Percentiles rank a stretch among this genome's conserved stretches.
These are phyloP conservation scores for Melipona quadrifasciata DNA, from an alignment of 1,140 invertebrate genomes.

Conservation along the genomic window DNA sequence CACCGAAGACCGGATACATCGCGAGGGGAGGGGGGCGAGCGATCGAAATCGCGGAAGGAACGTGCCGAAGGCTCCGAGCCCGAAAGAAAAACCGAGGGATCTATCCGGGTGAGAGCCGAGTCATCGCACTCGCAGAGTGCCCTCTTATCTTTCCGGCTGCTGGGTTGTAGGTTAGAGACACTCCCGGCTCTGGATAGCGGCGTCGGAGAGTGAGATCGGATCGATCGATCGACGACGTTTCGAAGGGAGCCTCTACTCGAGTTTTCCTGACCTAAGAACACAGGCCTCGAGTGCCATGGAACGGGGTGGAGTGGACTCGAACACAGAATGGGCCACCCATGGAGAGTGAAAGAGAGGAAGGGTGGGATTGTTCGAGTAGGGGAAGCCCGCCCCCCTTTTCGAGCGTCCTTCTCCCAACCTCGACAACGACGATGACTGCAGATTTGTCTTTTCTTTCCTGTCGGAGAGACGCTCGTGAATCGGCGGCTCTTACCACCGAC, in stretches of 20 bases:
- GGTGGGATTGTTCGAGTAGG: constrained; percentile 36
- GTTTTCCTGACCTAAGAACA: constrained; percentile 79
- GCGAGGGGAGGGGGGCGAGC: background rate
- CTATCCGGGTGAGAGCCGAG: constrained; percentile 17
- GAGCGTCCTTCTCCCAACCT: constrained; percentile 15
- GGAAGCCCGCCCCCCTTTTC: constrained; percentile 59
- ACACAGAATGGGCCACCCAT: constrained; percentile 34
- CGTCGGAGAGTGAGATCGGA: constrained; percentile 61
- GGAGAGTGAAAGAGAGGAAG: constrained; percentile 31
- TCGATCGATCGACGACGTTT: constrained; percentile 72
- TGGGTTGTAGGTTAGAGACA: constrained; percentile 34
- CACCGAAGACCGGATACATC: too few relatives aligned
- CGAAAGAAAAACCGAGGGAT: constrained; percentile 42
- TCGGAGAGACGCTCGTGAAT: background rate
- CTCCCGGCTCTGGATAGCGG: constrained; percentile 11
- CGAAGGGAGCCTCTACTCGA: constrained; percentile 75
- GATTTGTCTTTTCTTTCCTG: constrained; percentile 63
- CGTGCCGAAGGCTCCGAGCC: background rate
- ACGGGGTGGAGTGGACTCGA: constrained; percentile 72
- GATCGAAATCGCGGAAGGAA: constrained; percentile 20
- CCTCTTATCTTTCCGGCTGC: constrained; percentile 35
- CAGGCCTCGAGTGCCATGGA: constrained; percentile 67
- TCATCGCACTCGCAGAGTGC: constrained; percentile 39
- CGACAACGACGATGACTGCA: constrained; percentile 59
- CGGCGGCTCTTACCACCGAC: constrained; percentile 5